Percentiles rank a stretch among this genome's conserved stretches.
Evolutionary conservation across 2,888 invertebrate species (phyloP).

Genomic region (Polydrusus pterygomalis): DNA sequence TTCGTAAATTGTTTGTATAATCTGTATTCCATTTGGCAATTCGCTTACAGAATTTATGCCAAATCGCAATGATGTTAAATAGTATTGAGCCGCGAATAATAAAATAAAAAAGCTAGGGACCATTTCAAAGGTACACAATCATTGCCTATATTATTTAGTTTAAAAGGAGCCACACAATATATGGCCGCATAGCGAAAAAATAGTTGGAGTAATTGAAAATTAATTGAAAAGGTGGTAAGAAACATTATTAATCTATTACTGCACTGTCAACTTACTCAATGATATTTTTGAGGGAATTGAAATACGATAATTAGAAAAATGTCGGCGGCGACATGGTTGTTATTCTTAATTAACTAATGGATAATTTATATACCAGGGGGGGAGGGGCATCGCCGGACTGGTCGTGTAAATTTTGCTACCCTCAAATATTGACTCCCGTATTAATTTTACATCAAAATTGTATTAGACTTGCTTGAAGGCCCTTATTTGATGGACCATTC

Average conservation of each 20-base stretch:
- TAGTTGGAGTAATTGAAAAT: not conserved
- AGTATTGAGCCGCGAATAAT: not conserved
- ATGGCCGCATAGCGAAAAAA: constrained; percentile 4
- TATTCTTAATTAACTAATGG: no score
- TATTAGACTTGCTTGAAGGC: no score
- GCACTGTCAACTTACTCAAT: not conserved
- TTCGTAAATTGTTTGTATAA: not conserved
- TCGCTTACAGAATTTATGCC: not conserved
- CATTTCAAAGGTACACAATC: not conserved
- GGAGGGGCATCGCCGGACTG: no score
- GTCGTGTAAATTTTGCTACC: no score
- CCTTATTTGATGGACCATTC: no score
- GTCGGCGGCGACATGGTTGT: no score
- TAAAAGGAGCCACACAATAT: not conserved
- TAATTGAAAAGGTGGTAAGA: not conserved
- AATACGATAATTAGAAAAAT: no score
- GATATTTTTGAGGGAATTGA: no score
- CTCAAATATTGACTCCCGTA: no score
- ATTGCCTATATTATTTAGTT: not conserved
- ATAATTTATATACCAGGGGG: no score
- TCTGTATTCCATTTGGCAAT: no score
- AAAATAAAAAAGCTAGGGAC: not conserved
- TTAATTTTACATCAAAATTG: no score
- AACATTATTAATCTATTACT: not conserved
- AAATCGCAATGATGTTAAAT: not conserved